Base-by-base conservation (phyloP, 2,888 invertebrate species). In the Tiphia femorata region DNA sequence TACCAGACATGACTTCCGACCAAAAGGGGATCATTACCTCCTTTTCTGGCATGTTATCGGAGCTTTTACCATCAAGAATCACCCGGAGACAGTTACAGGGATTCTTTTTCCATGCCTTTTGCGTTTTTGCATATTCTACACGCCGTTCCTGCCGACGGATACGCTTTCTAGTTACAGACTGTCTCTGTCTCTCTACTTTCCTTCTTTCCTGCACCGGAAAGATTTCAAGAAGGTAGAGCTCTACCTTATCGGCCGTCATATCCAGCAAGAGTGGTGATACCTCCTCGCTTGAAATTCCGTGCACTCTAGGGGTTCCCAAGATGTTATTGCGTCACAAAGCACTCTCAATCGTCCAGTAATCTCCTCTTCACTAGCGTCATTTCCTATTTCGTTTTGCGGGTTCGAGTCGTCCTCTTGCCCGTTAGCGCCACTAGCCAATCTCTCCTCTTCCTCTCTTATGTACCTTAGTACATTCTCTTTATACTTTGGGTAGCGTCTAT, bases 401-500 rank as follows among this genome's bases (percentile, higher is more conserved):
- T n/a, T n/a, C n/a, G n/a, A n/a, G n/a, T n/a, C n/a, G n/a, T n/a
- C n/a, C n/a, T n/a, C n/a, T n/a, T n/a, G n/a, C n/a, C n/a, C n/a
- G n/a, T n/a, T n/a, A n/a, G n/a, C n/a, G n/a, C n/a, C n/a, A n/a
- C n/a, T n/a, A n/a, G n/a, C n/a, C n/a, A n/a, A n/a, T n/a, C n/a
- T n/a, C n/a, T n/a, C n/a, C n/a, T n/a, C n/a, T n/a, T n/a, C n/a
- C 10, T 30, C 30, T 3, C 30, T 30, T 12, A 37, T 3, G 8
- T 8, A 17, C 16, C 16, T 14, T 2, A 3, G 4, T 3, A 37
- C 37, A 2, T 12, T 2, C 2, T 12, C 37, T 12, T 37, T 37
- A 8, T 37, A 17, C 14, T 17, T 3, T 2, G 2, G 3, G 4
- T 37, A 12, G 76, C 84, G 84, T 84, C 85, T 86, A 86, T 87